A percentile compares a stretch with the other conserved stretches of the same genome.
phyloP scores from a whole-genome alignment of 2,888 invertebrate species.

The Cephus runcator region DNA sequence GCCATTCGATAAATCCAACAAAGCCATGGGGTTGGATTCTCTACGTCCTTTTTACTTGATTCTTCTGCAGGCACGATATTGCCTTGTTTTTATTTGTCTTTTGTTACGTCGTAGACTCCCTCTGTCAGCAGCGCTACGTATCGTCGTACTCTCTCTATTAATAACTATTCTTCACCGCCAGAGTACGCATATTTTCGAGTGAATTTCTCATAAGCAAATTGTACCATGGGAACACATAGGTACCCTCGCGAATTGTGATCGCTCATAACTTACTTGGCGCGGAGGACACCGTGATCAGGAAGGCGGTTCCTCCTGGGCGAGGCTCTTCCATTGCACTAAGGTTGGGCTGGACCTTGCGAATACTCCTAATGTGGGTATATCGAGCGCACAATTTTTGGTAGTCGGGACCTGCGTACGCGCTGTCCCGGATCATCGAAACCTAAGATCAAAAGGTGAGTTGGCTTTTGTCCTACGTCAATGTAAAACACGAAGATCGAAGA shows the following conservation, averaged over 20 bases:
- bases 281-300: conserved; percentile 78
- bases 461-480: background rate
- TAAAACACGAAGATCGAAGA: background rate
- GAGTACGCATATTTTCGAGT: conserved; percentile 23
- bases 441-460: background rate
- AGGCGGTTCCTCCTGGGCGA: conserved; percentile 74
- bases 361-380: conserved; percentile 71
- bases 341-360: conserved; percentile 71
- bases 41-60: background rate
- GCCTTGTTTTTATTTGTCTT: background rate
- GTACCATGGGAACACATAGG: conserved; percentile 23
- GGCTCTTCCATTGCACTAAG: conserved; percentile 77
- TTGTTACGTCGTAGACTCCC: background rate
- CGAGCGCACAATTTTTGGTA: conserved; percentile 74
- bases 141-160: background rate
- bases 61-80: background rate
- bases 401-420: conserved; percentile 73
- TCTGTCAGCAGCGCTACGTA: background rate
- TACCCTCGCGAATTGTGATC: background rate
- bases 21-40: background rate
- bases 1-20: background rate
- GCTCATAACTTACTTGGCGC: conserved; percentile 76
- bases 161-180: conserved; percentile 21
- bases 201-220: conserved; percentile 41
- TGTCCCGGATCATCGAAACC: conserved; percentile 66